Conservation (phyloP, 2,888 invertebrate genomes). For the Acleris literana region DNA sequence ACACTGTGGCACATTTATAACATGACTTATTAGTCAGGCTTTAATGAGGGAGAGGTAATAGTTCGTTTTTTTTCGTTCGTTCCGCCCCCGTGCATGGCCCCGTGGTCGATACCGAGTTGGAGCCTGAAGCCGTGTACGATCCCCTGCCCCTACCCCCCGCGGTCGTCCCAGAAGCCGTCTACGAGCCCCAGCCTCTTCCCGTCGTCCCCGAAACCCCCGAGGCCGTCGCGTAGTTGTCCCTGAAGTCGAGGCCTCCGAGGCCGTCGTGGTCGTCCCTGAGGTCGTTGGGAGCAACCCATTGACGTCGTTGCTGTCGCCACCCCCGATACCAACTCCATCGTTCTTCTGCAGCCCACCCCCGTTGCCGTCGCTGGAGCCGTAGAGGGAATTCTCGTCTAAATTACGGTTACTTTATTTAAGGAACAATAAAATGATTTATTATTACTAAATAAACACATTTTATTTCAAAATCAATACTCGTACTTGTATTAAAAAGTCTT, state of each 20-base stretch:
- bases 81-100: constrained; percentile 38
- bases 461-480: too few relatives aligned
- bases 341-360: constrained; percentile 40
- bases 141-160: constrained; percentile 20
- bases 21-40: too few relatives aligned
- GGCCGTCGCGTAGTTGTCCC: constrained; percentile 4
- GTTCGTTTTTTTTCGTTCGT: too few relatives aligned
- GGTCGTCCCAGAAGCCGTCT: constrained; percentile 9
- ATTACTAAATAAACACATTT: neutral
- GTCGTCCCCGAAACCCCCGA: constrained; percentile 13
- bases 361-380: constrained; percentile 36
- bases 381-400: constrained; percentile 19
- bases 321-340: constrained; percentile 43
- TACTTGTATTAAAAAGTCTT: too few relatives aligned
- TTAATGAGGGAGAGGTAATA: too few relatives aligned
- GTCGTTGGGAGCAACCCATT: constrained; percentile 34
- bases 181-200: constrained; percentile 20
- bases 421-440: neutral
- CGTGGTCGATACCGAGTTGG: constrained; percentile 36
- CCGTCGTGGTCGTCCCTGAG: constrained; percentile 5
- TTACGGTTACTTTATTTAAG: neutral
- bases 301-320: constrained; percentile 39
- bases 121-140: constrained; percentile 35
- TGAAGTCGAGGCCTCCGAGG: constrained; percentile 5
- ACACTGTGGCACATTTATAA: too few relatives aligned